Base-by-base conservation (phyloP, 2,888 invertebrate genomes). In the Polietes domitor region DNA sequence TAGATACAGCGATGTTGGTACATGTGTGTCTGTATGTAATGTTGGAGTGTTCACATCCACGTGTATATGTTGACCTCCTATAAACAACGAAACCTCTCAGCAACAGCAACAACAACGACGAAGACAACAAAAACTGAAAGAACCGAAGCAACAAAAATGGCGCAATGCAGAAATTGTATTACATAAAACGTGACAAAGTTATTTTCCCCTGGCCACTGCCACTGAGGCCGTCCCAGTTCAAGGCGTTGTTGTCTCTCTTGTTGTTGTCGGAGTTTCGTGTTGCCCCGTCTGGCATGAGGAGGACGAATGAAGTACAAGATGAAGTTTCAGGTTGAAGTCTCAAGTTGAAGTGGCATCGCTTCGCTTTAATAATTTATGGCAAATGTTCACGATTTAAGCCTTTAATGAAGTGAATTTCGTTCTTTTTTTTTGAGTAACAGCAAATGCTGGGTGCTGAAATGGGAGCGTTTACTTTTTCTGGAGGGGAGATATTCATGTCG, bases 151-250 rank as follows among this genome's bases (percentile, higher is more conserved):
- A 37, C 58, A 76, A 72, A 58, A 83, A 83, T 83, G 79, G 72
- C 65, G 82, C 82, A 83, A 73, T 83, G 79, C 82, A 83, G 82
- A 83, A 83, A 83, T 73, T 68, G 76, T 68, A 72, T 79, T 76
- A 79, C 65, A 75, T 76, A 58, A 76, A 79, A 79, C 75, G 58
- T 79, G 78, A 73, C 73, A 70, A 47, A 58, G 26, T 58, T 58
- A 5, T 32, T 37, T 58, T 26, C 58, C 15, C 3, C 58, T 53
- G 21, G 3, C 17, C 21, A 26, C 58, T 24, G 3, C 24, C 12
- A 24, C 55, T 5, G n/a, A 5, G 24, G 55, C 19, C 50, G n/a
- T 17, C 17, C n/a, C 9, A n/a, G 50, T 50, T 19, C 50, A 17
- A 5, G 47, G 3, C n/a, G 15, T 3, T 50, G 53, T 21, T 58